A percentile compares a stretch with the other conserved stretches of the same genome.
Conservation (phyloP, 2,113 vertebrate genomes). For the Clupea harengus region DNA sequence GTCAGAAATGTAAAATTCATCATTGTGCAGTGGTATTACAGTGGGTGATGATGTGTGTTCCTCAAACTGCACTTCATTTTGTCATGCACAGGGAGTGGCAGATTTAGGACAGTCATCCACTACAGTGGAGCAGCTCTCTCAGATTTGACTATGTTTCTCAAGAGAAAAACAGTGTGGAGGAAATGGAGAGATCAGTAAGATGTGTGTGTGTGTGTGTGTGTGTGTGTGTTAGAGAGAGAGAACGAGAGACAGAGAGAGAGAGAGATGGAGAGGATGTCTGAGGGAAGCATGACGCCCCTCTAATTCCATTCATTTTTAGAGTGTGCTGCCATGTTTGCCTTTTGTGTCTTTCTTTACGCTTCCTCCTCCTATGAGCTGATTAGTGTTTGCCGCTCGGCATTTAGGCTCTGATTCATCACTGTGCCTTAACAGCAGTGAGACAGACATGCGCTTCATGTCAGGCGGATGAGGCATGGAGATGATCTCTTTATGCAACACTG, state of each 20-base stretch:
- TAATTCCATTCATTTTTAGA: slow-evolving; percentile 24
- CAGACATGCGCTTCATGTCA: slow-evolving; percentile 15
- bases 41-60: slow-evolving; percentile 73
- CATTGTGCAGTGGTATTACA: slow-evolving; percentile 70
- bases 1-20: slow-evolving; percentile 68
- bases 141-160: slow-evolving; percentile 51
- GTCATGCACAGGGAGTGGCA: slow-evolving; percentile 63
- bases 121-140: slow-evolving; percentile 56
- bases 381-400: slow-evolving; percentile 22
- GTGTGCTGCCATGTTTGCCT: slow-evolving; percentile 19
- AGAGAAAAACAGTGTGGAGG: slow-evolving; percentile 32
- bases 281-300: slow-evolving; percentile 22
- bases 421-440: background rate
- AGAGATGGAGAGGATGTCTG: background rate
- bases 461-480: slow-evolving; percentile 22
- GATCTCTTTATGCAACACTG: slow-evolving; percentile 30
- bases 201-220: background rate
- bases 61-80: slow-evolving; percentile 67
- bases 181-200: background rate
- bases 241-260: too few species aligned
- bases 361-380: slow-evolving; percentile 33
- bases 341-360: slow-evolving; percentile 29
- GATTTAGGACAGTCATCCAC: slow-evolving; percentile 66
- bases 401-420: slow-evolving; percentile 37
- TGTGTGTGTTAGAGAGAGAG: background rate